phyloP scores from a whole-genome alignment of 2,888 invertebrate genomes.

The Ctena decussata region DNA sequence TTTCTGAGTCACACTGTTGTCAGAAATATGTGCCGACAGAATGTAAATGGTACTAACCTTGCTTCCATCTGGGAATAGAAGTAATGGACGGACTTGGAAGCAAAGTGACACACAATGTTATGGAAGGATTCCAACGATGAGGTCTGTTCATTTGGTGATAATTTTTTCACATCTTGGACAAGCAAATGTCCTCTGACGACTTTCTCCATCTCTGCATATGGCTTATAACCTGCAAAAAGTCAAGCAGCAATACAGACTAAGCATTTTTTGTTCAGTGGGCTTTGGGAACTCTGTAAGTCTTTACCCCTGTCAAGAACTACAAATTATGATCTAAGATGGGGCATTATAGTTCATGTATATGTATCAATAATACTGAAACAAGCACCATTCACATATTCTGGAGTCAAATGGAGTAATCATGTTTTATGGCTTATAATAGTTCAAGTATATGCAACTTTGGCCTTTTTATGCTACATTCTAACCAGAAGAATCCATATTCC shows the following conservation, averaged over 20 bases:
- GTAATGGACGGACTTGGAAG: slow-evolving; percentile 49
- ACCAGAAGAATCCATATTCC: no score
- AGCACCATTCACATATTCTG: no score
- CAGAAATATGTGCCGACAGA: no score
- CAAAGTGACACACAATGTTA: slow-evolving; percentile 53
- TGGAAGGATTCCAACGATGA: slow-evolving; percentile 54
- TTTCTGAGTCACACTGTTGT: neutral
- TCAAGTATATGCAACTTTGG: no score
- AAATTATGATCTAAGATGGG: no score
- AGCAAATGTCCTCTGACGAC: slow-evolving; percentile 2
- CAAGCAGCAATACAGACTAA: neutral
- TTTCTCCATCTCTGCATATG: slow-evolving; percentile 22
- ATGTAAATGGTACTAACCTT: slow-evolving; percentile 16
- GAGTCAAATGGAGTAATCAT: no score
- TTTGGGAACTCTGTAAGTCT: no score
- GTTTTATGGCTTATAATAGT: no score
- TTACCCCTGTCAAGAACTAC: no score
- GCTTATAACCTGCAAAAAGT: slow-evolving; percentile 25
- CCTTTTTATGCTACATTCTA: no score
- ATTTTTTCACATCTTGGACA: slow-evolving; percentile 41
- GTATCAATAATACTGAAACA: no score
- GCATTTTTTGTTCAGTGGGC: neutral
- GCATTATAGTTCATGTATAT: no score
- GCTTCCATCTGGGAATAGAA: slow-evolving; percentile 43
- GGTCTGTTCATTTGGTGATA: slow-evolving; percentile 61